A percentile compares a stretch with the other conserved stretches of the same genome.
Evolutionary conservation across 2,113 vertebrate genomes (phyloP).

Genomic region (Rhinopomastus cyanomelas): DNA sequence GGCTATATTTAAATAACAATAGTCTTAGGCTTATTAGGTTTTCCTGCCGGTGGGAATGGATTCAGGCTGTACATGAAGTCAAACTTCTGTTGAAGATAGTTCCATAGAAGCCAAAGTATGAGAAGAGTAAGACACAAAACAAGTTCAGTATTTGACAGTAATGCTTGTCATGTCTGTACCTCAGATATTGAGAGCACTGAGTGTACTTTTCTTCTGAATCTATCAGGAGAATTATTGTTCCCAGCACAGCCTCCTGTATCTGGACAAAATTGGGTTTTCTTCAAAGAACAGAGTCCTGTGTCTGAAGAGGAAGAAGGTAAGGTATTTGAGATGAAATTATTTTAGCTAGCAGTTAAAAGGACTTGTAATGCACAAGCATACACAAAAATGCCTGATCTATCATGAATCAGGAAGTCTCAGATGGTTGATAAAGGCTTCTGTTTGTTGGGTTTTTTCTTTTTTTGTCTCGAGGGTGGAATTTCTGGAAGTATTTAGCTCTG

Average conservation of each 20-base stretch:
- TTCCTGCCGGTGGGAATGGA: background rate
- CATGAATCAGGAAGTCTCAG: background rate
- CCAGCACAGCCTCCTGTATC: background rate
- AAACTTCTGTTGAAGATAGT: background rate
- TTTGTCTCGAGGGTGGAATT: slow-evolving; percentile 16
- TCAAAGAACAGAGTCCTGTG: background rate
- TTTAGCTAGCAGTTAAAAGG: background rate
- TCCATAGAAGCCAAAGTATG: background rate
- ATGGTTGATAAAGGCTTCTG: background rate
- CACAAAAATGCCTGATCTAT: background rate
- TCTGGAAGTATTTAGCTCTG: slow-evolving; percentile 3
- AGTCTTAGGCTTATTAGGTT: background rate
- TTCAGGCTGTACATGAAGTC: background rate
- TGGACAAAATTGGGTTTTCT: background rate
- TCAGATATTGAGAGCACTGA: background rate
- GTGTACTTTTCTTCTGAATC: background rate
- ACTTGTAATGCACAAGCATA: background rate
- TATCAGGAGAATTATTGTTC: background rate
- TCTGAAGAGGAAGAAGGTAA: slow-evolving; percentile 2
- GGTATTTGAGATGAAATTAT: background rate
- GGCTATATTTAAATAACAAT: background rate
- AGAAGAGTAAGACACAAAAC: background rate
- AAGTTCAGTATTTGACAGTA: background rate
- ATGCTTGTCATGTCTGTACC: background rate
- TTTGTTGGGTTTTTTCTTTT: background rate